A percentile compares a stretch with the other conserved stretches of the same genome.
These are phyloP conservation scores for Trematocara unimaculatum DNA, from an alignment of 2,113 vertebrate species.

Conservation along the genomic window DNA sequence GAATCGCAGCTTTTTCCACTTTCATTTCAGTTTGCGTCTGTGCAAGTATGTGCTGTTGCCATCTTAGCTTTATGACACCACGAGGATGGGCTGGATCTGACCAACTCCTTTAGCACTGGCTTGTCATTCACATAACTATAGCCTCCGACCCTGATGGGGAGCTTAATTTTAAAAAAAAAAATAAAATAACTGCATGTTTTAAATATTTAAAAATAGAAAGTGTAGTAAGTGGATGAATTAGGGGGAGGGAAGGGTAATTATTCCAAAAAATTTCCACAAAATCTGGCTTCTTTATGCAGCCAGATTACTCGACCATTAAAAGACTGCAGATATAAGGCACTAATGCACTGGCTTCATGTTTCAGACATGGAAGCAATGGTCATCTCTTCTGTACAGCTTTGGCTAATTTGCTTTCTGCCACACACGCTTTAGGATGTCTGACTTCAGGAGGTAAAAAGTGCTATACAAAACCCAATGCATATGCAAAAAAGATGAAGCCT, in stretches of 20 bases:
- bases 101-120: not conserved
- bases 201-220: not conserved
- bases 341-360: not conserved
- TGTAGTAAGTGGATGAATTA: not conserved
- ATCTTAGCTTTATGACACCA: not conserved
- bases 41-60: not conserved
- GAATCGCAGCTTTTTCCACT: not conserved
- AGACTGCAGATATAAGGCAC: not conserved
- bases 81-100: not conserved
- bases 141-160: not conserved
- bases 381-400: not conserved
- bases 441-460: not conserved
- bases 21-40: not conserved
- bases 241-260: not conserved
- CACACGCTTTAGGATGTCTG: not conserved
- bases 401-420: not conserved
- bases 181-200: accelerated
- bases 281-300: not conserved
- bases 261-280: not conserved
- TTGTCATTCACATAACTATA: not conserved
- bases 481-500: not conserved
- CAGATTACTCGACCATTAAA: not conserved
- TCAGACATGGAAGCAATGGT: not conserved
- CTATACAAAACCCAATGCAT: not conserved
- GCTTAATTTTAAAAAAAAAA: not conserved